Base-by-base conservation (phyloP, 2,888 invertebrate species). In the Drosophila anceps region DNA sequence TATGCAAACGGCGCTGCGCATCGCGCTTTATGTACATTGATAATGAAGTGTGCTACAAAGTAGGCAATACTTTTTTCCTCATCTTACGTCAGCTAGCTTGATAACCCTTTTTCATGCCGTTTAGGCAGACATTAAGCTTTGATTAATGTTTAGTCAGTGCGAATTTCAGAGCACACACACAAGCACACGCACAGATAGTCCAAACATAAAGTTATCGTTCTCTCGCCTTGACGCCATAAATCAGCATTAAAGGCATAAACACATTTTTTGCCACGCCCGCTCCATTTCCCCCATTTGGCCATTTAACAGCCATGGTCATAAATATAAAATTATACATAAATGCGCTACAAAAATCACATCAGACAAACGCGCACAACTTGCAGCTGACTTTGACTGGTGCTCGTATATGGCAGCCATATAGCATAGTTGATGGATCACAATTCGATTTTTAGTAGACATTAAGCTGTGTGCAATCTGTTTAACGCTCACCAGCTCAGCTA, bases 391-490 rank as follows among this genome's bases (percentile, higher is more conserved):
- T 58, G 53, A 46, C 31, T 61, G 69, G 51, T 13, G 51, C 73
- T 73, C 72, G 37, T 67, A 60, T 66, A 73, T 81, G 69, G 58
- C 72, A 67, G 66, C 35, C 68, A 75, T 74, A 79, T 70, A 77
- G 69, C 76, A 80, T 81, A 82, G 86, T 87, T 81, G 78, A 86
- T 86, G 85, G 85, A 86, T 87, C 73, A 70, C 87, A 82, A 81
- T 86, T 87, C 86, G 85, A 87, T 87, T 85, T 85, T 87, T 87
- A 86, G 81, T 85, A 82, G 85, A 86, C 85, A 86, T 87, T 85
- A 87, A 85, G 81, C 85, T 86, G 71, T 69, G 59, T 79, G 79
- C 84, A 83, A 84, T 82, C 83, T 82, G 83, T 77, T 83, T 69
- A 77, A 81, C 78, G 64, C 48, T 64, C 53, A 15, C 12, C 27